Conservation (phyloP, 2,888 invertebrate species). For the Syrphus vitripennis region DNA sequence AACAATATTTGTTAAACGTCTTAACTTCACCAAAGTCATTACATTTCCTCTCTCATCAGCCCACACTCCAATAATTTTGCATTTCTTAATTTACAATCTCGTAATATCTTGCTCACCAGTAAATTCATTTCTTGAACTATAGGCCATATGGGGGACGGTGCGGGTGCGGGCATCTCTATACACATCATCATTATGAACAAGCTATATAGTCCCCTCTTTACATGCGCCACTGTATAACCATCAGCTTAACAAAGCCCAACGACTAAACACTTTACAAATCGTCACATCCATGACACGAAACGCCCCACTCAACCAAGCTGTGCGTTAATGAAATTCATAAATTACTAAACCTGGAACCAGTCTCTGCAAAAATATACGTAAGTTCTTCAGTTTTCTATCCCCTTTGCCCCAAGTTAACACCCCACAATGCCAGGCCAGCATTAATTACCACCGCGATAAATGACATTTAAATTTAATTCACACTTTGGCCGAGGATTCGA, state of each 20-base stretch:
- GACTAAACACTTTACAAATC: constrained; percentile 67
- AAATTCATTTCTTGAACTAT: constrained; percentile 55
- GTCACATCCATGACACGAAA: constrained; percentile 68
- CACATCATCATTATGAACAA: constrained; percentile 23
- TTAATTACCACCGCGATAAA: constrained; percentile 72
- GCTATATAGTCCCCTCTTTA: background rate
- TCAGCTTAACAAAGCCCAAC: constrained; percentile 30
- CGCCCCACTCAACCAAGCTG: constrained; percentile 65
- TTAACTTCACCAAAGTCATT: constrained; percentile 25
- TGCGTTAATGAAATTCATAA: constrained; percentile 71
- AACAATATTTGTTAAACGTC: constrained; percentile 61
- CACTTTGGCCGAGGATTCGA: constrained; percentile 70
- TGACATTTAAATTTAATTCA: constrained; percentile 73
- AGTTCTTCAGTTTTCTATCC: background rate
- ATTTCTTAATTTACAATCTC: constrained; percentile 60
- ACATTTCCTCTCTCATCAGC: background rate
- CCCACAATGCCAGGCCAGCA: constrained; percentile 51
- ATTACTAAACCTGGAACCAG: constrained; percentile 58
- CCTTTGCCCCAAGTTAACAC: constrained; percentile 36
- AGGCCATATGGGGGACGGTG: constrained; percentile 25
- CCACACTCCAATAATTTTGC: constrained; percentile 41
- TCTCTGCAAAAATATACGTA: too few species aligned
- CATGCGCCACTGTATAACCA: background rate
- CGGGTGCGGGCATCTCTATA: too few species aligned
- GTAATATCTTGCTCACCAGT: constrained; percentile 57